phyloP scores from a whole-genome alignment of 1,140 invertebrate genomes.

The Meloidogyne chitwoodi region DNA sequence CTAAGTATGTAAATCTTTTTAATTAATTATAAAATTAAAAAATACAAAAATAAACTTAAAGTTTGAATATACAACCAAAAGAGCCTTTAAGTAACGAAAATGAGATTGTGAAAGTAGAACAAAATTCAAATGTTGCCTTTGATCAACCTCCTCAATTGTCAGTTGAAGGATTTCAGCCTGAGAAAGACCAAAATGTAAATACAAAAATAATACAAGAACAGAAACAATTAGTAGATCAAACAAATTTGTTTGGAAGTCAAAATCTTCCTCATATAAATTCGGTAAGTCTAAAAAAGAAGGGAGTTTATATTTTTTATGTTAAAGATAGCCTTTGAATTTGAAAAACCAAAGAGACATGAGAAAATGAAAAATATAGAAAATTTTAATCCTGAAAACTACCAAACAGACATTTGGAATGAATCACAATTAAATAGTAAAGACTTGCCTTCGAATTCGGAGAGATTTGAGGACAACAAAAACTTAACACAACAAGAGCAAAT shows the following conservation, averaged over 20 bases:
- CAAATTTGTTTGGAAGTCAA: no score
- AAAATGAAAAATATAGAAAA: background rate
- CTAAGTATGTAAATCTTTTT: background rate
- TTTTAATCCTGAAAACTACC: background rate
- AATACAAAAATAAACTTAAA: background rate
- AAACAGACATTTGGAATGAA: background rate
- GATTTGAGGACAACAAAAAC: background rate
- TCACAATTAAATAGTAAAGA: background rate
- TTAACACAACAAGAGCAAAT: background rate
- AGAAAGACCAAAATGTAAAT: background rate
- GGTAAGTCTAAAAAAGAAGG: background rate
- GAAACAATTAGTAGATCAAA: background rate
- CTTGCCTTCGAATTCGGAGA: background rate
- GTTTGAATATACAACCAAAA: background rate
- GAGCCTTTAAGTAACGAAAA: background rate
- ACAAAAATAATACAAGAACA: background rate
- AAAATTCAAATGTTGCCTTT: conserved; percentile 12
- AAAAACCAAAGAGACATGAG: background rate
- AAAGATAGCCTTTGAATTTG: background rate
- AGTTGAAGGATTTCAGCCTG: background rate
- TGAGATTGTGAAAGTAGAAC: background rate
- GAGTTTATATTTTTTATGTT: background rate
- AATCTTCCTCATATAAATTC: no score
- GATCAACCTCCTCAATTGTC: background rate
- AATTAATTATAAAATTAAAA: background rate